phyloP scores from a whole-genome alignment of 2,888 invertebrate genomes.

The Erebia epiphron region DNA sequence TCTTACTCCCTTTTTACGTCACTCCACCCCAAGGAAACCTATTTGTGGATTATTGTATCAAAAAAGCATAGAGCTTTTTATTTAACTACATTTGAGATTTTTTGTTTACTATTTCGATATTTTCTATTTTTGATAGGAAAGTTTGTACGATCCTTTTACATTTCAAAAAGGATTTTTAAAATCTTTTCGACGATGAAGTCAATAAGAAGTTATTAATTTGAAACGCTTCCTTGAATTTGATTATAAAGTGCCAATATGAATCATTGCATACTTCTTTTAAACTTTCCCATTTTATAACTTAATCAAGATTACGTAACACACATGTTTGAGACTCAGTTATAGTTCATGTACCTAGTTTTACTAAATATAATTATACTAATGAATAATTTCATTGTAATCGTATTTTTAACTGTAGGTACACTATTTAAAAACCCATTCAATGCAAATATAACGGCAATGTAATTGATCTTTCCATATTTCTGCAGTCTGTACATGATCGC shows the following conservation, averaged over 20 bases:
- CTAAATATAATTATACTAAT: background rate
- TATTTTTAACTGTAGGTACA: background rate
- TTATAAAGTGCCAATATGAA: background rate
- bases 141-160: background rate
- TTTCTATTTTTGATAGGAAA: background rate
- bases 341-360: background rate
- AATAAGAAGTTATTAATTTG: no score
- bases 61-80: constrained; percentile 10
- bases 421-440: no score
- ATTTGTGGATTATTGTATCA: constrained; percentile 35
- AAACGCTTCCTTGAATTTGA: background rate
- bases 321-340: background rate
- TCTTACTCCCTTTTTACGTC: constrained; percentile 59
- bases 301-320: background rate
- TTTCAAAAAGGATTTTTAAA: background rate
- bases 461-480: no score
- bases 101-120: background rate
- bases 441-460: no score
- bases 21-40: constrained; percentile 48
- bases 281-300: background rate
- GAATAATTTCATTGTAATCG: background rate
- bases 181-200: background rate
- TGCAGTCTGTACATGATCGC: no score
- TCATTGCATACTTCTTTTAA: background rate
- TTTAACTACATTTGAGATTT: background rate